phyloP scores from a whole-genome alignment of 2,797 vertebrate species.

The Phyllotis vaccarum region DNA sequence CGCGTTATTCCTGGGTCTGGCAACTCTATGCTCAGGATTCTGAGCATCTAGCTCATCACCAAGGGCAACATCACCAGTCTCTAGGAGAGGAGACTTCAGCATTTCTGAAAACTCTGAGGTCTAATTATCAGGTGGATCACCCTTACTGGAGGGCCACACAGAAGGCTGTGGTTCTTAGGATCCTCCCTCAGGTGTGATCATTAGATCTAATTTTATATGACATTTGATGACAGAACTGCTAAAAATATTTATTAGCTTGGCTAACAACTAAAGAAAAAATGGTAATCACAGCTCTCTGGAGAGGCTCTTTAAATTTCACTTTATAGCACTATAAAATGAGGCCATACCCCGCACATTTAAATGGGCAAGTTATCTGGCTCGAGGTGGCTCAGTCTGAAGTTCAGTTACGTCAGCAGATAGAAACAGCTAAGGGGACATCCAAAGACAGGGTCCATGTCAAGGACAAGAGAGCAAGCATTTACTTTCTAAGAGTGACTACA shows the following conservation, averaged over 20 bases:
- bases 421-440: conserved; percentile 51
- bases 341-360: conserved; percentile 73
- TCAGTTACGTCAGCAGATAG: conserved; percentile 29
- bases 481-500: background rate
- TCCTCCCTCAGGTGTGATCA: conserved; percentile 70
- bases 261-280: conserved; percentile 78
- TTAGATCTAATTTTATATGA: conserved; percentile 77
- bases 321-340: conserved; percentile 79
- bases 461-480: conserved; percentile 12
- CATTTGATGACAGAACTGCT: conserved; percentile 74
- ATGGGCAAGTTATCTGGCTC: conserved; percentile 76
- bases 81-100: background rate
- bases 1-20: background rate
- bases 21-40: background rate
- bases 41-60: background rate
- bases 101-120: conserved; percentile 44
- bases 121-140: conserved; percentile 40
- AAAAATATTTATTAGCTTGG: conserved; percentile 79
- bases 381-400: conserved; percentile 71
- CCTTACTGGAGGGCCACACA: background rate
- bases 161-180: conserved; percentile 34
- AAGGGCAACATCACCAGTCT: background rate
- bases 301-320: conserved; percentile 76
- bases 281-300: conserved; percentile 75
- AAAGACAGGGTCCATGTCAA: conserved; percentile 69